These are phyloP conservation scores for Chaetophractus vellerosus DNA, from an alignment of 2,797 vertebrate genomes.

Conservation along the genomic window DNA sequence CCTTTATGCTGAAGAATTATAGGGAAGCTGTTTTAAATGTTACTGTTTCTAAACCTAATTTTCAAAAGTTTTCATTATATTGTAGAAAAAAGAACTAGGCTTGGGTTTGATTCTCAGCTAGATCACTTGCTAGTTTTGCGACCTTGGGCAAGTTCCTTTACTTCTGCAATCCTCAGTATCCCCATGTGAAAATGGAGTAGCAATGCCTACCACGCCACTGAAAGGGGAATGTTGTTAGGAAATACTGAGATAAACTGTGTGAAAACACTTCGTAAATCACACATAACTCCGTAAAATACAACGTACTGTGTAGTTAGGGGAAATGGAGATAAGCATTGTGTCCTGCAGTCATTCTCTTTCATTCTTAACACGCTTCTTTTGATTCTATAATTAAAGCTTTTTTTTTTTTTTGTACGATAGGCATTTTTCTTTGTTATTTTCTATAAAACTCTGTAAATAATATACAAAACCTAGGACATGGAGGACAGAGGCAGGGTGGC, in stretches of 20 bases:
- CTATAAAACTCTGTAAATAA: no score
- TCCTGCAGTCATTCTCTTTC: not conserved
- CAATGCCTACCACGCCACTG: accelerated
- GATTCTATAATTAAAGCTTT: not conserved
- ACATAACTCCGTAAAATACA: not conserved
- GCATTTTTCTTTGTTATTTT: no score
- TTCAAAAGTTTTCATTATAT: slow-evolving; percentile 35
- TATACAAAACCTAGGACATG: no score
- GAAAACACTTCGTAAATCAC: not conserved
- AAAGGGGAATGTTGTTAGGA: not conserved
- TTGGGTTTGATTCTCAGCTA: not conserved
- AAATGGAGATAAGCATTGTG: not conserved
- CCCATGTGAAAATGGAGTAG: not conserved
- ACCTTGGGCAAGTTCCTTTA: not conserved
- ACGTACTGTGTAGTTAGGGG: not conserved
- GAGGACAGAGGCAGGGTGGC: no score
- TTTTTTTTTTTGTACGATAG: not conserved
- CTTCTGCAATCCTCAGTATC: not conserved
- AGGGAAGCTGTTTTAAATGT: slow-evolving; percentile 34
- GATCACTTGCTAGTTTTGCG: not conserved
- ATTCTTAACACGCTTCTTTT: not conserved
- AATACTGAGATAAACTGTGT: not conserved
- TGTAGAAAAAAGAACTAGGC: not conserved
- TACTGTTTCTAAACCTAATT: slow-evolving; percentile 25
- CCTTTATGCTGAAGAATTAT: slow-evolving; percentile 56